phyloP scores from a whole-genome alignment of 2,797 vertebrate genomes.

The Saxicola maurus region DNA sequence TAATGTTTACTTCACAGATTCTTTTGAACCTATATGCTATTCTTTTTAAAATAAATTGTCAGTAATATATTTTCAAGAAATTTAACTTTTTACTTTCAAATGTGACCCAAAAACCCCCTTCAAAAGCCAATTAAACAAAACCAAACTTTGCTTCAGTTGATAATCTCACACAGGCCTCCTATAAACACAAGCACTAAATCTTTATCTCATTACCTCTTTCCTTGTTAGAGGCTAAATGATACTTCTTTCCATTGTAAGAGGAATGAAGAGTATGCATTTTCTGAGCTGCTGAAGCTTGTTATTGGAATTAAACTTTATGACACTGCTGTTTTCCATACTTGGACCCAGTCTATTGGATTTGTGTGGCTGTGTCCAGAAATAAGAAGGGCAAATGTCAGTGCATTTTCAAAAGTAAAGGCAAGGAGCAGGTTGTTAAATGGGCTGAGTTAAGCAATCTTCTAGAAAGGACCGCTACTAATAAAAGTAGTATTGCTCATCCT shows the following conservation, averaged over 20 bases:
- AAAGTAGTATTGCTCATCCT: constrained; percentile 28
- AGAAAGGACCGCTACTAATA: constrained; percentile 47
- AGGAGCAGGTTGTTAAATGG: constrained; percentile 62
- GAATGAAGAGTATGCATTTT: constrained; percentile 74
- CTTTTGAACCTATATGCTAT: background rate
- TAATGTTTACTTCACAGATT: background rate
- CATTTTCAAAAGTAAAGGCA: constrained; percentile 58
- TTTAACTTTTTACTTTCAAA: background rate
- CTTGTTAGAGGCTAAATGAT: constrained; percentile 66
- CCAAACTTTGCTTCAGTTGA: background rate
- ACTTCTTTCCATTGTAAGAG: constrained; percentile 64
- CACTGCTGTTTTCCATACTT: constrained; percentile 64
- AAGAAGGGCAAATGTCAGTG: constrained; percentile 68
- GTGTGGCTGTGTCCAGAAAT: constrained; percentile 55
- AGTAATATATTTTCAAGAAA: background rate
- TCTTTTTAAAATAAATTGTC: background rate
- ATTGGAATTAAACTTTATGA: constrained; percentile 85
- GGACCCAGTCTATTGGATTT: constrained; percentile 52
- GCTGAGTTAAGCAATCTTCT: constrained; percentile 59
- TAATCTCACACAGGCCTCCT: constrained; percentile 10
- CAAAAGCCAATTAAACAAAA: background rate
- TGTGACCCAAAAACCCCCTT: background rate
- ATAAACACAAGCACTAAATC: constrained; percentile 50
- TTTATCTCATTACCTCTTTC: constrained; percentile 66
- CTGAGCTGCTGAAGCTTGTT: constrained; percentile 80